phyloP scores from a whole-genome alignment of 2,113 vertebrate species.

The Elephas maximus region DNA sequence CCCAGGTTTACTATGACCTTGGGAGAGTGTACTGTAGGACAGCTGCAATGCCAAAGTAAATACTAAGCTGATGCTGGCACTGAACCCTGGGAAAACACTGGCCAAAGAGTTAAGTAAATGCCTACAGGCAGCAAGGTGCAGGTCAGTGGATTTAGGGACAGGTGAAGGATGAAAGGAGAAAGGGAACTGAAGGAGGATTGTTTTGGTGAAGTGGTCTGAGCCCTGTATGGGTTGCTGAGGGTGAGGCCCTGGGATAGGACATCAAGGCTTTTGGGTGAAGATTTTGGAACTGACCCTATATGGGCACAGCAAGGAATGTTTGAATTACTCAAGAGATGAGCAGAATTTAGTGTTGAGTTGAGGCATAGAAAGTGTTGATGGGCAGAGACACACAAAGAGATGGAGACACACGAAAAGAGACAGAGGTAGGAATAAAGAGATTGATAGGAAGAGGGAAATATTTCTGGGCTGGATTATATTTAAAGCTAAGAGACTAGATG shows the following conservation, averaged over 20 bases:
- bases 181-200: neutral
- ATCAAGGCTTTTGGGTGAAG: neutral
- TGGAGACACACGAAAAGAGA: neutral
- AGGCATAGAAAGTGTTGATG: neutral
- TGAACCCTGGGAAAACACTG: neutral
- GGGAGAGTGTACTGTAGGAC: neutral
- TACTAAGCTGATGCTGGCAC: neutral
- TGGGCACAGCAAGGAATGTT: neutral
- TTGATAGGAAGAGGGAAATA: neutral
- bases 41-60: conserved; percentile 38
- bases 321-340: neutral
- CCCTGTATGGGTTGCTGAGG: neutral
- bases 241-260: neutral
- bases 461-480: neutral
- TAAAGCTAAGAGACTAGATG: neutral
- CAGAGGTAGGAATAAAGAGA: neutral
- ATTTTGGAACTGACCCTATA: neutral
- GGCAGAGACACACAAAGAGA: neutral
- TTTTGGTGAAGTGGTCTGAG: neutral
- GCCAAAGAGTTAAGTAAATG: conserved; percentile 18
- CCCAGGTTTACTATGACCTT: neutral
- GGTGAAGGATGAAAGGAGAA: neutral
- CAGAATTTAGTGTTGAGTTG: neutral
- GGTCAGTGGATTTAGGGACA: neutral
- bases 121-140: neutral